A percentile compares a stretch with the other conserved stretches of the same genome.
phyloP scores from a whole-genome alignment of 2,888 invertebrate species.

The Cephus sareptanus region DNA sequence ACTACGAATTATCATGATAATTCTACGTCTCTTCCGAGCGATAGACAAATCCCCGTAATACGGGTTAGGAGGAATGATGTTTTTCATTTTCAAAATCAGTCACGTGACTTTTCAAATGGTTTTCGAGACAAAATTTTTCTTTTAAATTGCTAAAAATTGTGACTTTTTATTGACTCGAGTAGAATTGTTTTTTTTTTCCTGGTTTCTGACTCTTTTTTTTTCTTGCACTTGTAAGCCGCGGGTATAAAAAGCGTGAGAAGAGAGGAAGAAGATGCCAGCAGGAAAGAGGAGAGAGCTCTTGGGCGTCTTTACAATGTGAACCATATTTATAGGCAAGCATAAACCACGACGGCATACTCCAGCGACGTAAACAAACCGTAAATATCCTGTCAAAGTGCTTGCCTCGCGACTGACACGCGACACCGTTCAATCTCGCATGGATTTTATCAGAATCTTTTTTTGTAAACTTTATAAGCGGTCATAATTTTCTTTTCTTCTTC shows the following conservation, averaged over 20 bases:
- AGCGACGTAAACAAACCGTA: slow-evolving; percentile 27
- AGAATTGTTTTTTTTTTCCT: background rate
- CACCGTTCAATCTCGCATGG: background rate
- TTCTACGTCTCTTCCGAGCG: background rate
- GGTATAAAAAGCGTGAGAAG: background rate
- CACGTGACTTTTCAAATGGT: too few species aligned
- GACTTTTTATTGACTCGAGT: background rate
- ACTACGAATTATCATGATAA: background rate
- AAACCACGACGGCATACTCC: slow-evolving; percentile 23
- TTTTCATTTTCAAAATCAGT: background rate
- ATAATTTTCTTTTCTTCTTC: background rate
- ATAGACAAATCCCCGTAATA: background rate
- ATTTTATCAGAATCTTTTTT: background rate
- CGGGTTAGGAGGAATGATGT: background rate
- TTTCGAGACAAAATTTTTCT: too few species aligned
- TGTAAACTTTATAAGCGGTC: background rate
- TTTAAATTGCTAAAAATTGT: too few species aligned
- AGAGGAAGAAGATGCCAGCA: slow-evolving; percentile 12
- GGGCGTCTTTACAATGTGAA: slow-evolving; percentile 22
- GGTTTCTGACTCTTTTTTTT: background rate
- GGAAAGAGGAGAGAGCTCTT: slow-evolving; percentile 16
- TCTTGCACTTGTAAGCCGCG: slow-evolving; percentile 1
- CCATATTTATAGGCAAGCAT: slow-evolving; percentile 27
- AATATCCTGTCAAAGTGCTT: slow-evolving; percentile 25
- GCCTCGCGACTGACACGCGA: slow-evolving; percentile 22